Percentiles rank a stretch among this genome's conserved stretches.
phyloP scores from a whole-genome alignment of 1,140 invertebrate species.

The Pseudomyrmex flavicornis region DNA sequence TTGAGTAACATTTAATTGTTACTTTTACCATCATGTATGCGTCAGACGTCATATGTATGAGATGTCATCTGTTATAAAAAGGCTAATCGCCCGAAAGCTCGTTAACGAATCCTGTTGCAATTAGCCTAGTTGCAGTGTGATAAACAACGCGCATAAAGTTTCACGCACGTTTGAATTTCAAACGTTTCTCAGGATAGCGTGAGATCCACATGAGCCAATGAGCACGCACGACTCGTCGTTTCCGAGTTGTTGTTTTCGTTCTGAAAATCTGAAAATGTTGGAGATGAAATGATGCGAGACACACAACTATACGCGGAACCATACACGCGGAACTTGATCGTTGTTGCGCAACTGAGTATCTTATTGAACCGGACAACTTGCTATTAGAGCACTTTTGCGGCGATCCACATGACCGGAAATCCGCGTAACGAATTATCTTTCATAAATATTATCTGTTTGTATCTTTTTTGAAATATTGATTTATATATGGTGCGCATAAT shows the following conservation, averaged over 20 bases:
- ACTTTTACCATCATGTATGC: conserved; percentile 24
- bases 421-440: neutral
- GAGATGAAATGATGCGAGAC: neutral
- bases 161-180: conserved; percentile 1
- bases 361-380: neutral
- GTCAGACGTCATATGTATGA: neutral
- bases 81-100: neutral
- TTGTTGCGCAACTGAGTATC: neutral
- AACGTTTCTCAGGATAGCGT: neutral
- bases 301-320: neutral
- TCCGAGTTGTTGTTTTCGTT: neutral
- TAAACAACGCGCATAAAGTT: conserved; percentile 23
- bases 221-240: neutral
- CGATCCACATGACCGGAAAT: neutral
- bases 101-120: neutral
- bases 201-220: neutral
- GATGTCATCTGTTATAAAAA: conserved; percentile 23
- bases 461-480: too few species aligned
- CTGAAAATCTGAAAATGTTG: neutral
- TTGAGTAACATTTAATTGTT: neutral
- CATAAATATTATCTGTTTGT: neutral
- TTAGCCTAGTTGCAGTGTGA: conserved; percentile 6
- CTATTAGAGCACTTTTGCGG: conserved; percentile 2
- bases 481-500: too few species aligned
- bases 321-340: neutral